Percentiles rank a stretch among this genome's conserved stretches.
Conservation (phyloP, 1,140 invertebrate genomes). For the Tetragnatha versicolor region DNA sequence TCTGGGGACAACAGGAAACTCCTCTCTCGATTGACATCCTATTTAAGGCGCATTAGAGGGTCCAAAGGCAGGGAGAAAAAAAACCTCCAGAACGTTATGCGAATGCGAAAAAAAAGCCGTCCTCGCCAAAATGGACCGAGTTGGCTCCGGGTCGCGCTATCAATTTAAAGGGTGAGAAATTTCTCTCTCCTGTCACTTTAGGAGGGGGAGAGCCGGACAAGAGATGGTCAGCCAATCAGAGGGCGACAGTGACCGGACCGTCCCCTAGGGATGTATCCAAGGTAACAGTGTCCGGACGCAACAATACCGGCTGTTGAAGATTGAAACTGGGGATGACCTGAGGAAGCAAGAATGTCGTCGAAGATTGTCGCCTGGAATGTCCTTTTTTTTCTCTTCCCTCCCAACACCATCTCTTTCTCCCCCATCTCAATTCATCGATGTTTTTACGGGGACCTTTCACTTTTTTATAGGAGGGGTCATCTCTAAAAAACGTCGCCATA, state of each 20-base stretch:
- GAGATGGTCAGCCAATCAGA: slow-evolving; percentile 49
- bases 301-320: slow-evolving; percentile 53
- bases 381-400: neutral
- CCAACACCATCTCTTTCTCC: neutral
- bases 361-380: slow-evolving; percentile 51
- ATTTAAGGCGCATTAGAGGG: neutral
- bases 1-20: too few species aligned
- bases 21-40: neutral
- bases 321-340: slow-evolving; percentile 23
- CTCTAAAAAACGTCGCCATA: too few species aligned
- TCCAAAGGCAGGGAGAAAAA: neutral
- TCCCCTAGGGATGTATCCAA: slow-evolving; percentile 54
- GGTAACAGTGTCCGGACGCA: slow-evolving; percentile 49
- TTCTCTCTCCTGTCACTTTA: slow-evolving; percentile 47
- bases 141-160: slow-evolving; percentile 3
- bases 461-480: too few species aligned
- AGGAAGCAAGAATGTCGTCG: slow-evolving; percentile 30
- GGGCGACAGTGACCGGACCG: slow-evolving; percentile 49
- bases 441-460: slow-evolving; percentile 2
- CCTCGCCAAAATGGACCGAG: slow-evolving; percentile 42
- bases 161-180: slow-evolving; percentile 53
- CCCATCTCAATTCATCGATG: slow-evolving; percentile 51
- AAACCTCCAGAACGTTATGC: neutral
- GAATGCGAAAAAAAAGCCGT: slow-evolving; percentile 3
- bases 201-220: neutral